Base-by-base conservation (phyloP, 2,797 vertebrate species). In the Pampus argenteus region DNA sequence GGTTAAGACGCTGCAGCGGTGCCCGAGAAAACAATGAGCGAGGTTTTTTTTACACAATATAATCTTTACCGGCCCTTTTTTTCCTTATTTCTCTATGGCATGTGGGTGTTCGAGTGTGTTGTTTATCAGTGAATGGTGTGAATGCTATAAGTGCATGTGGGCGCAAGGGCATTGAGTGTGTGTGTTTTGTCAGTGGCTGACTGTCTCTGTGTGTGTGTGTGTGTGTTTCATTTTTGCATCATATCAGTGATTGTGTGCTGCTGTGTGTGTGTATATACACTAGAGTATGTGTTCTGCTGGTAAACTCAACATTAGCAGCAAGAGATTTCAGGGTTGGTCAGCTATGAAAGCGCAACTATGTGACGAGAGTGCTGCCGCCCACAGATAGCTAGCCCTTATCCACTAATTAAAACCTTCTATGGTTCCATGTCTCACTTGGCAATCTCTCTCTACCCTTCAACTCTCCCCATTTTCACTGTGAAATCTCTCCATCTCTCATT, bases 341-440 rank as follows among this genome's bases (percentile, higher is more conserved):
- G 91, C 91, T 93, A 86, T 94, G 90, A 93, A 93, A 92, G 84
- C 80, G 87, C 64, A 68, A 79, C 81, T 89, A 93, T 89, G 79
- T 88, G 89, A 79, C 76, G 66, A 86, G 83, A 65, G 87, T 64
- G 85, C 45, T 78, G 70, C 84, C 57, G 82, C 88, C 86, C 89
- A 86, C 88, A 83, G 81, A 88, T 83, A 88, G 63, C 79, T n/a
- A 57, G 73, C 80, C 81, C 86, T 90, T 85, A 88, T 92, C 86
- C 88, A 81, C 90, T 92, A 92, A 93, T 93, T 93, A 92, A 92
- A 92, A 90, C 83, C 78, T 81, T 92, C 91, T 85, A 88, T 92
- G 86, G 84, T 74, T 82, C 88, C 76, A 83, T 82, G 90, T 89
- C 83, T 88, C 88, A 79, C 88, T 90, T 88, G 69, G 87, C 90